phyloP scores from a whole-genome alignment of 2,888 invertebrate genomes.

The Pharmacophagus antenor region DNA sequence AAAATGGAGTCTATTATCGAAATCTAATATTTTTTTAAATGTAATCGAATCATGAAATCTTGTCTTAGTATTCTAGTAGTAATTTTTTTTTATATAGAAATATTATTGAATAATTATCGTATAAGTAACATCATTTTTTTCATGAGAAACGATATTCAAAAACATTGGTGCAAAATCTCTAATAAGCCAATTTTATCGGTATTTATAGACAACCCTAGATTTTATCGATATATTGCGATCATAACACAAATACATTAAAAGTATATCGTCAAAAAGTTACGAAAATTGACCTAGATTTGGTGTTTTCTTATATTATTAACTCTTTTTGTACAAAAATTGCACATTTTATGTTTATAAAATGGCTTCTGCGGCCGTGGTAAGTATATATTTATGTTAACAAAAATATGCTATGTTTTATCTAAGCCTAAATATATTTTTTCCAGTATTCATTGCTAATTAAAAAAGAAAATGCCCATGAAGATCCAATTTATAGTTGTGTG shows the following conservation, averaged over 20 bases:
- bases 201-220: too few relatives aligned
- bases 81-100: too few relatives aligned
- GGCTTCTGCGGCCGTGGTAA: conserved; percentile 36
- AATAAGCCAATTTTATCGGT: too few relatives aligned
- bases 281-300: neutral
- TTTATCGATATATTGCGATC: too few relatives aligned
- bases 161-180: too few relatives aligned
- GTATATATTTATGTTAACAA: conserved; percentile 18
- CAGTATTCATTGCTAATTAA: conserved; percentile 86
- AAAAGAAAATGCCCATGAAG: conserved; percentile 93
- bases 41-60: too few relatives aligned
- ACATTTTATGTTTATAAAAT: conserved; percentile 16
- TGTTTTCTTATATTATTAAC: neutral
- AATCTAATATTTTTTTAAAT: too few relatives aligned
- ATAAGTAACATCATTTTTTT: too few relatives aligned
- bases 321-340: neutral
- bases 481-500: conserved; percentile 94
- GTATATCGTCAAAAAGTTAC: neutral
- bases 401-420: neutral
- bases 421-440: neutral
- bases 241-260: neutral
- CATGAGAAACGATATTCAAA: too few relatives aligned
- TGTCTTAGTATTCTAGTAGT: too few relatives aligned
- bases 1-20: too few relatives aligned
- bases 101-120: too few relatives aligned